Evolutionary conservation across 2,888 invertebrate genomes (phyloP), one percentile per base, ranked within the genome.

Genomic region (Caenorhabditis sp.): DNA sequence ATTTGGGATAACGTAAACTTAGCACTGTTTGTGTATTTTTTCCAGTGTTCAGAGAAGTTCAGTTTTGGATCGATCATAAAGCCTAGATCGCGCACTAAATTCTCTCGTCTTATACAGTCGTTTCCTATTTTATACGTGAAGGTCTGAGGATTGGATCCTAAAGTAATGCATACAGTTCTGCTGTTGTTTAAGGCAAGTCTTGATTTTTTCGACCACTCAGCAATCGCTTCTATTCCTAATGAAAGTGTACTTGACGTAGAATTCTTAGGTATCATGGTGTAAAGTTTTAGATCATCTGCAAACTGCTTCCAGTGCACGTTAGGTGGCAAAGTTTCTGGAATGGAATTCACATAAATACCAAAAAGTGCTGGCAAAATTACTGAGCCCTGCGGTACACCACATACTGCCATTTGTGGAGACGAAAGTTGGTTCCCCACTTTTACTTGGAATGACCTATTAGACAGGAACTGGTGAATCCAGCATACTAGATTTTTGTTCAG

Each of bases 301-400:
- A 51, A 68, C 35, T 68, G 68, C 22, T 31, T 68, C n/a, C 1
- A 1, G 51, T 19, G 14, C 10, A 68, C 51, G 10, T n/a, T 6
- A 22, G 5, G 0, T 10, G 70, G 44, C 2, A 70, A 10, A 24
- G 10, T 7, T 12, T 24, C 1, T 24, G 24, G 4, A 8, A 70
- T 5, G 14, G 26, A 41, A 44, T 70, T 70, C 1, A 58, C 70
- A 44, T 19, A 70, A 3, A 70, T 58, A n/a, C 56, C 31, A 10
- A 70, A 70, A 2, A 70, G 41, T 2, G 58, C 14, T n/a, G 70
- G 70, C 0, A 58, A 70, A 2, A 70, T 8, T 12, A 70, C 70
- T 3, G 26, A 12, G 4, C 70, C 70, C 44, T 70, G 70, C 8
- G 70, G 70, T 0, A 70, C 70, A 0, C 70, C 70, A 26, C 64